phyloP scores from a whole-genome alignment of 2,797 vertebrate genomes.

The Pagetopsis macropterus region DNA sequence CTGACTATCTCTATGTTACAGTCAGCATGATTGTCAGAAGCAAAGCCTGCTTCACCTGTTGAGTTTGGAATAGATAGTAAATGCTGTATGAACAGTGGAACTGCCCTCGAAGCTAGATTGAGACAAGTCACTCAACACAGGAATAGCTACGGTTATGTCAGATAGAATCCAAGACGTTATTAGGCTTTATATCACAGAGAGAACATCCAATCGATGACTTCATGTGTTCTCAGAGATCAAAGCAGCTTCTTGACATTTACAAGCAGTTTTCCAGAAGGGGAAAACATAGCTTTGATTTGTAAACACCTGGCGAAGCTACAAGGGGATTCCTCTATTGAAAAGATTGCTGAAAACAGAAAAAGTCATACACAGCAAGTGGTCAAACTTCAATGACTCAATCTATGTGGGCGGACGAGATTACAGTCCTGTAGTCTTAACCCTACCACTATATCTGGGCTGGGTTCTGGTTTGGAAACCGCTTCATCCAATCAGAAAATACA shows the following conservation, averaged over 20 bases:
- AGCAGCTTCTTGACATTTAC: constrained; percentile 60
- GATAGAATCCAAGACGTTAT: constrained; percentile 20
- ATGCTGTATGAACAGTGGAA: constrained; percentile 11
- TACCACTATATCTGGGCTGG: constrained; percentile 67
- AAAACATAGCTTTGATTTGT: constrained; percentile 40
- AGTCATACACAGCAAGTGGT: constrained; percentile 50
- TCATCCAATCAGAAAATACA: constrained; percentile 71
- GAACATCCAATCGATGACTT: constrained; percentile 37
- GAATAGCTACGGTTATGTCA: constrained; percentile 33
- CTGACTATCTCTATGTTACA: constrained; percentile 27
- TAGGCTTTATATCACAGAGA: constrained; percentile 19
- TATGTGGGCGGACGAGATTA: constrained; percentile 70
- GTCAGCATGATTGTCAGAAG: constrained; percentile 24
- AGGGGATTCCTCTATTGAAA: constrained; percentile 29
- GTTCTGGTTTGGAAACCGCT: constrained; percentile 69
- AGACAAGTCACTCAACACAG: constrained; percentile 32
- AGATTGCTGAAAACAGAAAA: constrained; percentile 53
- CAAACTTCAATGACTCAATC: constrained; percentile 69
- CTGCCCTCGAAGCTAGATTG: constrained; percentile 17
- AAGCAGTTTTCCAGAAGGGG: constrained; percentile 9
- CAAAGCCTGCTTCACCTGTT: constrained; percentile 56
- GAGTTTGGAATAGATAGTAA: constrained; percentile 36
- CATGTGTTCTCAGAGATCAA: constrained; percentile 47
- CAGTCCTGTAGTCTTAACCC: constrained; percentile 49
- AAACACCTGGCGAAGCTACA: constrained; percentile 51